Evolutionary conservation across 2,113 vertebrate genomes (phyloP), one percentile per base, ranked within the genome.

Genomic region (Fregetta grallaria): DNA sequence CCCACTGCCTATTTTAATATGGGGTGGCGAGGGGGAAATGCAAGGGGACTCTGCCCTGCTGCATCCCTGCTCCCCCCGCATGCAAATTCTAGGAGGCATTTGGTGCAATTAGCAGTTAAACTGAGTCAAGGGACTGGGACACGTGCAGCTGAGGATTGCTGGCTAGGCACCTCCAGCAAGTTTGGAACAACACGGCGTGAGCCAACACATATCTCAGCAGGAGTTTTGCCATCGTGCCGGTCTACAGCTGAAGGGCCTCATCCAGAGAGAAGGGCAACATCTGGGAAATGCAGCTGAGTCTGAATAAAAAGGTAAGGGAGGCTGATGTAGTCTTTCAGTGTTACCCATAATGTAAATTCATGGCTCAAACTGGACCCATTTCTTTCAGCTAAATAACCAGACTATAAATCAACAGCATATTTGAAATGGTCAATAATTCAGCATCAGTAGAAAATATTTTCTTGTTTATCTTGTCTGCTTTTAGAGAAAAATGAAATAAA

Each of bases 41-140:
- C 68, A 32, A 61, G 18, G 22, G 36, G 25, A 34, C 52, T 26
- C 53, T 61, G 70, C 27, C 73, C 23, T 25, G 22, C 20, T 49
- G 45, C 19, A 50, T 17, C 76, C 59, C 47, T 13, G 40, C 47
- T 58, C 15, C 15, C 15, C 20, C 29, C 5, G 2, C 13, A 8
- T 22, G 44, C 30, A 2, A 30, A 19, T 55, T 75, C 88, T 38
- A 6, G 53, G 45, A 72, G 62, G 52, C 68, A 72, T 85, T 81
- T 79, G 70, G 22, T 90, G 70, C 87, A 67, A 86, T 82, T 93
- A 94, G 88, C 32, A 8, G 68, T 85, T 75, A 85, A 95, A 82
- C 4, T 6, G 81, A 68, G 49, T 16, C 10, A 18, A 67, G 80
- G 70, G 94, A 72, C 59, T 22, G 91, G 65, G 85, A 84, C 66